These are phyloP conservation scores for Orientallactaga bullata DNA, from an alignment of 2,113 vertebrate genomes.

Conservation along the genomic window DNA sequence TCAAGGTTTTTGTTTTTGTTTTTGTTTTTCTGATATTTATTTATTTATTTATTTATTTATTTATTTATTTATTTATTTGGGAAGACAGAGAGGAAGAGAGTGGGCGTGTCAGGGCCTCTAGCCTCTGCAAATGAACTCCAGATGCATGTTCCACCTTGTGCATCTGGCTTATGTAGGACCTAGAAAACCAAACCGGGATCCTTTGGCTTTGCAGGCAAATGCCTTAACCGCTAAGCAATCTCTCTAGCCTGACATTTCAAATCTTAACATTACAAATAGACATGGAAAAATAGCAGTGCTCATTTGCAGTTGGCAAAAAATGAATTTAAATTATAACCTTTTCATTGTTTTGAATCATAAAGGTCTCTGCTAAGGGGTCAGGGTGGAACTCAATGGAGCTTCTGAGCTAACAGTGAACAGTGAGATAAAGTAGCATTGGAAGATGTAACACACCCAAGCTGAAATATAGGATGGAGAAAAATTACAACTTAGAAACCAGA, in stretches of 20 bases:
- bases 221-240: too few species aligned
- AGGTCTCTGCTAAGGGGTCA: not conserved
- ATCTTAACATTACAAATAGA: not conserved
- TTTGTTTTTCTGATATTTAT: too few species aligned
- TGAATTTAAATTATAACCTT: not conserved
- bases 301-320: not conserved
- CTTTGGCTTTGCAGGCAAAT: too few species aligned
- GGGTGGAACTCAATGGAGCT: not conserved
- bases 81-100: too few species aligned
- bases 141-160: too few species aligned
- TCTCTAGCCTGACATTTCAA: not conserved
- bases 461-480: not conserved
- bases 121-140: too few species aligned
- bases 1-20: too few species aligned
- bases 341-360: conserved; percentile 7
- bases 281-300: fast-evolving
- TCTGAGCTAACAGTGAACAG: not conserved
- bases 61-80: too few species aligned
- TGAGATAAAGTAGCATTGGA: not conserved
- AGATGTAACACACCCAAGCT: not conserved
- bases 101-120: too few species aligned
- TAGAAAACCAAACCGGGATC: too few species aligned
- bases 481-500: not conserved
- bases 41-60: too few species aligned
- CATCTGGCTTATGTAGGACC: too few species aligned